Conservation (phyloP, 2,113 vertebrate genomes). For the Carlito syrichta region DNA sequence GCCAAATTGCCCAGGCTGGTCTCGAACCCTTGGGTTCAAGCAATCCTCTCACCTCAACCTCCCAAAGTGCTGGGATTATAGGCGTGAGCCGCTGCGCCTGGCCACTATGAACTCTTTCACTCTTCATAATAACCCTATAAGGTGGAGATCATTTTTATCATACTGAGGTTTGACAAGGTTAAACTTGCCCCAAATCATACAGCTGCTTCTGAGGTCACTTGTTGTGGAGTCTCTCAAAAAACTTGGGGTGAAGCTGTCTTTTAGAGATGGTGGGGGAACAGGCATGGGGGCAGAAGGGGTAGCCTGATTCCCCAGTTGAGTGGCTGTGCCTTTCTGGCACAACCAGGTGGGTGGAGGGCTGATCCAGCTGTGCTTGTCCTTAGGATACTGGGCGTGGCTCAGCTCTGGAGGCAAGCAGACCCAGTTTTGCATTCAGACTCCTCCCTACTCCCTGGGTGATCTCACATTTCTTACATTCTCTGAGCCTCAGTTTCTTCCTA, state of each 20-base stretch:
- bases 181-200: not conserved
- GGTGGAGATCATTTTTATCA: not conserved
- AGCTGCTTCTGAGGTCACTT: not conserved
- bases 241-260: not conserved
- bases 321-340: too few species aligned
- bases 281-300: not conserved
- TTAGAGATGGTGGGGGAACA: not conserved
- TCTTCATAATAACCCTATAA: not conserved
- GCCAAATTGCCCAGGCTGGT: too few species aligned
- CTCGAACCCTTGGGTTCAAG: too few species aligned
- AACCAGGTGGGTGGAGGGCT: not conserved
- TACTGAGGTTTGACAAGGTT: not conserved
- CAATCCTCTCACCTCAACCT: too few species aligned
- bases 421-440: not conserved
- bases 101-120: not conserved
- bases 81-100: too few species aligned
- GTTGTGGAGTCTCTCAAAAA: not conserved
- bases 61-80: too few species aligned
- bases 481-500: not conserved
- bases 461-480: not conserved
- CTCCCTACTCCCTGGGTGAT: not conserved
- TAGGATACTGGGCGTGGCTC: not conserved
- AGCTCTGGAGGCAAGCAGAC: not conserved
- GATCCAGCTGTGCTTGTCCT: not conserved
- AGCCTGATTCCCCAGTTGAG: not conserved